Percentiles rank a stretch among this genome's conserved stretches.
These are phyloP conservation scores for Deroplatys truncata DNA, from an alignment of 2,888 invertebrate genomes.

Conservation along the genomic window DNA sequence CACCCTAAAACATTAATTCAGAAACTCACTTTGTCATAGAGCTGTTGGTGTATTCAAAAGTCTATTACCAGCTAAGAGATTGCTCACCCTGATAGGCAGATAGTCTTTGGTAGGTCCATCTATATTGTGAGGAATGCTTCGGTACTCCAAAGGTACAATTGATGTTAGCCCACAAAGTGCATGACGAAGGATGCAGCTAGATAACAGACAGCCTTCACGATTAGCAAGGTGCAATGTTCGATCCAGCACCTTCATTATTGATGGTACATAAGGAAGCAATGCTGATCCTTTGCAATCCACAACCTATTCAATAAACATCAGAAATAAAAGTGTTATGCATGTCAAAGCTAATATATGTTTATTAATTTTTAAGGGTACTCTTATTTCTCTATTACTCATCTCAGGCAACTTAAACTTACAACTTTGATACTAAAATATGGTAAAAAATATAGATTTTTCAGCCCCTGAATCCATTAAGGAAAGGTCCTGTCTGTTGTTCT, in stretches of 20 bases:
- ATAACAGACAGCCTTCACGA: conserved; percentile 60
- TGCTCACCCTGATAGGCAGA: conserved; percentile 58
- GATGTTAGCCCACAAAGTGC: conserved; percentile 55
- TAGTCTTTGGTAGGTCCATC: conserved; percentile 62
- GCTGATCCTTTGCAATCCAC: conserved; percentile 62
- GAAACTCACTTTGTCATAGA: too few relatives aligned
- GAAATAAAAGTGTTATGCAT: too few relatives aligned
- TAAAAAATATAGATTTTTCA: too few relatives aligned
- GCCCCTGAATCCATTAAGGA: too few relatives aligned
- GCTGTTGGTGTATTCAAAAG: too few relatives aligned
- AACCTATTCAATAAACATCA: conserved; percentile 41
- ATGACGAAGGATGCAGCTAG: conserved; percentile 58
- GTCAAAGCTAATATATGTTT: too few relatives aligned
- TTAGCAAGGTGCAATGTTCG: conserved; percentile 65
- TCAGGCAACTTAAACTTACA: too few relatives aligned
- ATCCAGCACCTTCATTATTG: conserved; percentile 63
- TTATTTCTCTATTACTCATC: too few relatives aligned
- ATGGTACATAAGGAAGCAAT: conserved; percentile 61
- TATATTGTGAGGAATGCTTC: conserved; percentile 57
- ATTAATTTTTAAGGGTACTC: too few relatives aligned
- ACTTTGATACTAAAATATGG: too few relatives aligned
- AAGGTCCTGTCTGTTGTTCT: too few relatives aligned
- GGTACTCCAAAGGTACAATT: conserved; percentile 59
- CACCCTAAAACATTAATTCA: too few relatives aligned
- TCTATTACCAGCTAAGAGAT: neutral